Evolutionary conservation across 2,113 vertebrate species (phyloP).

Genomic region (Lepus europaeus): DNA sequence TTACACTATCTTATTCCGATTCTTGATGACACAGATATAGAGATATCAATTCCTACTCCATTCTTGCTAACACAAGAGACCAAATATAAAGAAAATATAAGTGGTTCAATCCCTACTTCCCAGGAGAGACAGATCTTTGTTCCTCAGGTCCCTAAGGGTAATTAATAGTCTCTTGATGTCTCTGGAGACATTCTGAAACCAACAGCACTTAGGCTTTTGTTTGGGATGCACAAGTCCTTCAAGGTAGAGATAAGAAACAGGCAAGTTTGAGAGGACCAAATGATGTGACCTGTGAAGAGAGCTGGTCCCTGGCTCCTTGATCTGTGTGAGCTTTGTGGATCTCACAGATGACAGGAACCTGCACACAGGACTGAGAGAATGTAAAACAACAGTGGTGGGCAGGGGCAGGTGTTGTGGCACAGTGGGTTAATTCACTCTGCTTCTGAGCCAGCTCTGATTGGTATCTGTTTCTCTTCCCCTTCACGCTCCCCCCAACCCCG

Average conservation of each 20-base stretch:
- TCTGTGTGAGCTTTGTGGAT: neutral
- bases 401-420: no score
- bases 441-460: neutral
- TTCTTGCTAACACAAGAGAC: neutral
- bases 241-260: neutral
- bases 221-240: neutral
- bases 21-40: neutral
- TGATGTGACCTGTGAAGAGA: neutral
- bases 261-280: neutral
- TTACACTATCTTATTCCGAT: neutral
- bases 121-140: neutral
- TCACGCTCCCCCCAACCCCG: neutral
- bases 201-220: neutral
- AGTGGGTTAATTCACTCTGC: no score
- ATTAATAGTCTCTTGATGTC: neutral
- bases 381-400: no score
- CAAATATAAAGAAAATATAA: neutral
- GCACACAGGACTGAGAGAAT: neutral
- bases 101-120: neutral
- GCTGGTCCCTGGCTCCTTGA: neutral
- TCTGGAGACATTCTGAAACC: neutral
- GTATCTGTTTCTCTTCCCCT: neutral
- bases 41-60: neutral
- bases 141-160: neutral
- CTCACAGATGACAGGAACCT: neutral